Evolutionary conservation across 2,888 invertebrate species (phyloP), one percentile per base, ranked within the genome.

Genomic region (Trachelus iudaicus): DNA sequence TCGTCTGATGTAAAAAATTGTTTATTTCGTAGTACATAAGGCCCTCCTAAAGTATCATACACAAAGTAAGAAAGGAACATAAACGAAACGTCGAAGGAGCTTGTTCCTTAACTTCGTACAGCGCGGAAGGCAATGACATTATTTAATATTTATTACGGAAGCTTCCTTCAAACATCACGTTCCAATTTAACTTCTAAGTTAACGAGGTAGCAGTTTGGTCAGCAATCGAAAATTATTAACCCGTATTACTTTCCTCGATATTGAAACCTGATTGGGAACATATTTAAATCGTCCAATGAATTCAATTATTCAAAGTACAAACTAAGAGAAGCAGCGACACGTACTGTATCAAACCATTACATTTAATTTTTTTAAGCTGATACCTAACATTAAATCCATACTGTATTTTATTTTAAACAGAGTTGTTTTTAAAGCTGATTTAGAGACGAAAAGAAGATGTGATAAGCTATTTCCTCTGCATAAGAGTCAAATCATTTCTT

Each of bases 1-100:
- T 81, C 79, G 79, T 83, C 83, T 84, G 85, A 81, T 87, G 87
- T 87, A 87, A 85, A 87, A 87, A 88, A 87, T 86, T 84, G 83
- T 87, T 87, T 83, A 84, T 87, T 86, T 85, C 80, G 78, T 87
- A 85, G 85, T 85, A 83, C 75, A 83, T 87, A 87, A 86, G 87
- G 79, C 82, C 79, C 81, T 83, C 76, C 76, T 80, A 80, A 79
- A 75, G 75, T 79, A 77, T 78, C 76, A 73, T 75, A 78, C 73
- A 34, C 34, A 71, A 76, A 75, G 56, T 56, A 71, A 75, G 73
- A 75, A 76, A 78, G 71, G 68, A 78, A 73, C 56, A 78, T 12
- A 75, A 76, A 71, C 30, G 73, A 37, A 31, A 75, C 69, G 71
- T 73, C 73, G 71, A 78, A 77, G 73, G 73, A 78, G 35, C 68